Conservation (phyloP, 2,797 vertebrate genomes). For the Enteromius argenteus region DNA sequence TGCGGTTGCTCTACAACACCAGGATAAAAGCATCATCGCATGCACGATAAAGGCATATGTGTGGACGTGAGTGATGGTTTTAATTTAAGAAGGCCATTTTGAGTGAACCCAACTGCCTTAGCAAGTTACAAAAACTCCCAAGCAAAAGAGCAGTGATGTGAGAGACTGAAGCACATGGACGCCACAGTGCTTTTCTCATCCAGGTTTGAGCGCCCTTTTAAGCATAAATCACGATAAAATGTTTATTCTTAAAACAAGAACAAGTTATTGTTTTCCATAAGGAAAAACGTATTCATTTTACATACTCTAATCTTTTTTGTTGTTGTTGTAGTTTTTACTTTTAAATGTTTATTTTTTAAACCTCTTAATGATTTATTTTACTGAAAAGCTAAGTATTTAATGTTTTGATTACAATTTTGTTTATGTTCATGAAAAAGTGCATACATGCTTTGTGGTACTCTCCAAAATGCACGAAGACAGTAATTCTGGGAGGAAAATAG, state of each 20-base stretch:
- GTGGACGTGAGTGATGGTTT: conserved; percentile 48
- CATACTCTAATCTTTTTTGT: not conserved
- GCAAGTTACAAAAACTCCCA: conserved; percentile 2
- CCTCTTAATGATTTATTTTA: not conserved
- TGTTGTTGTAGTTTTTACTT: too few species aligned
- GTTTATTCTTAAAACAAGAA: not conserved
- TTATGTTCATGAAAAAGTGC: too few species aligned
- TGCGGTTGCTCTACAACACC: conserved; percentile 14
- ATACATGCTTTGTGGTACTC: too few species aligned
- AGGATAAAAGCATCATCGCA: conserved; percentile 36
- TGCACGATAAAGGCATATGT: not conserved
- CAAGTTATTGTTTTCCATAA: not conserved
- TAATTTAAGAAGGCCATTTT: conserved; percentile 40
- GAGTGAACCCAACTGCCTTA: conserved; percentile 32
- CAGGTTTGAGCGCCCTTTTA: not conserved
- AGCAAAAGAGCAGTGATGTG: conserved; percentile 14
- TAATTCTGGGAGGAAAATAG: too few species aligned
- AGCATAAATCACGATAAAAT: not conserved
- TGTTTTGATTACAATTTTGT: too few species aligned
- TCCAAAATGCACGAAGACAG: too few species aligned
- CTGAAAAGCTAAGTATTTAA: not conserved
- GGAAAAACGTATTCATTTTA: not conserved
- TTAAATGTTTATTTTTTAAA: not conserved
- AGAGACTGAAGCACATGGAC: not conserved
- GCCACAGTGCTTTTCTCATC: not conserved